Evolutionary conservation across 1,140 invertebrate species (phyloP).

Genomic region (Drosophila persimilis): DNA sequence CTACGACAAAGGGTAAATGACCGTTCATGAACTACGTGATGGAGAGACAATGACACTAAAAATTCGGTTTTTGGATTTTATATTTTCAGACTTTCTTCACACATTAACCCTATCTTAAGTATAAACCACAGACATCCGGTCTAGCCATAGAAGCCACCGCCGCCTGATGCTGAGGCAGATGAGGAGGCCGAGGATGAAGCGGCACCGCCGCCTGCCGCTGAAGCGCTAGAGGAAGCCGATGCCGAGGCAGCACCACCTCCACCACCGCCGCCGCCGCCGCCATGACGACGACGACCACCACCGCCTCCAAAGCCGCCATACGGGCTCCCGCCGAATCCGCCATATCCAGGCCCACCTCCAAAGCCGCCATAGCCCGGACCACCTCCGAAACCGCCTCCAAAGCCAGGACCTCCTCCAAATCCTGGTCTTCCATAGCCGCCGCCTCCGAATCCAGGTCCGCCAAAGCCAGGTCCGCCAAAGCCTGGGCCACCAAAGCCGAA

Average conservation of each 20-base stretch:
- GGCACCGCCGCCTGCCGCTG: slow-evolving; percentile 34
- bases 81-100: slow-evolving; percentile 42
- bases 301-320: slow-evolving; percentile 16
- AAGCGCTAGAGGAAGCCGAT: slow-evolving; percentile 32
- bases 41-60: too few species aligned
- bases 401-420: not conserved
- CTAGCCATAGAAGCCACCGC: slow-evolving; percentile 29
- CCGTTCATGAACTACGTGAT: too few species aligned
- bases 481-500: slow-evolving; percentile 13
- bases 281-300: not conserved
- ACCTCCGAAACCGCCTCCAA: slow-evolving; percentile 21
- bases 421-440: slow-evolving; percentile 1
- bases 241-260: slow-evolving; percentile 17
- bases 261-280: slow-evolving; percentile 26
- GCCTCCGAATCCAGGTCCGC: slow-evolving; percentile 31
- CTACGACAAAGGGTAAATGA: too few species aligned
- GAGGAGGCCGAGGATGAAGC: slow-evolving; percentile 28
- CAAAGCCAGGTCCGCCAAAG: not conserved
- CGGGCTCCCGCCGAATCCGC: slow-evolving; percentile 17
- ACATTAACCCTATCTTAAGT: slow-evolving; percentile 32
- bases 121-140: not conserved
- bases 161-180: slow-evolving; percentile 12
- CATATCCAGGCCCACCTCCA: slow-evolving; percentile 28
- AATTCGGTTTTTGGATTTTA: not conserved
- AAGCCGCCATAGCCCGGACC: slow-evolving; percentile 20